A percentile compares a stretch with the other conserved stretches of the same genome.
phyloP scores from a whole-genome alignment of 2,888 invertebrate species.

The Tenthredo mesomela region DNA sequence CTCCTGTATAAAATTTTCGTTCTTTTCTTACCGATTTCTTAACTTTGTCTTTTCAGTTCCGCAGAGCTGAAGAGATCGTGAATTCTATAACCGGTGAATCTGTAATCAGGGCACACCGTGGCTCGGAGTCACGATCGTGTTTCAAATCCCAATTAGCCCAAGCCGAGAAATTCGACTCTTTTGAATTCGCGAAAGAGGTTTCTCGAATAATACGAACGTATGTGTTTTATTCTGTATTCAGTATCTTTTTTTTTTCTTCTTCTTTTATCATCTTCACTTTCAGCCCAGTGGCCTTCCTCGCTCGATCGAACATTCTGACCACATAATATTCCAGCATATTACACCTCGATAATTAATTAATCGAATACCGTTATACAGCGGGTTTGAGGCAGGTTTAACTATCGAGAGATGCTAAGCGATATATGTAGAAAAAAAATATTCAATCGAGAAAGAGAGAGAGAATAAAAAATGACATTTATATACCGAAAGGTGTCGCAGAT shows the following conservation, averaged over 20 bases:
- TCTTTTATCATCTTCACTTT: constrained; percentile 14
- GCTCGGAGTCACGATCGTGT: background rate
- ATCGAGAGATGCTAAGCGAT: background rate
- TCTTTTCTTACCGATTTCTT: background rate
- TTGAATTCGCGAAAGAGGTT: background rate
- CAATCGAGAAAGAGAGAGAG: background rate
- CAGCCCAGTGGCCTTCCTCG: constrained; percentile 18
- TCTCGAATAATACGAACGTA: background rate
- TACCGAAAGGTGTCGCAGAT: background rate
- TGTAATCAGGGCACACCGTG: constrained; percentile 36
- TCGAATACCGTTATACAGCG: background rate
- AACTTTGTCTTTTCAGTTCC: background rate
- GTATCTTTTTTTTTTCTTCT: background rate
- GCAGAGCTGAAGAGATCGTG: background rate
- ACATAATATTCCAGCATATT: background rate
- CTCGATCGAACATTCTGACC: background rate
- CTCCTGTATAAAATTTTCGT: background rate
- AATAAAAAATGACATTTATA: background rate
- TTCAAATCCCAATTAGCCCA: constrained; percentile 6
- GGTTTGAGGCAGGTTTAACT: background rate
- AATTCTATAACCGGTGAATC: background rate
- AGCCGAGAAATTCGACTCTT: constrained; percentile 24
- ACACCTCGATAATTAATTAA: constrained; percentile 16
- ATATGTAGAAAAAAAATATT: background rate
- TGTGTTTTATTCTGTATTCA: background rate